Evolutionary conservation across 2,797 vertebrate genomes (phyloP), one percentile per base, ranked within the genome.

Genomic region (Poecilia velifera): DNA sequence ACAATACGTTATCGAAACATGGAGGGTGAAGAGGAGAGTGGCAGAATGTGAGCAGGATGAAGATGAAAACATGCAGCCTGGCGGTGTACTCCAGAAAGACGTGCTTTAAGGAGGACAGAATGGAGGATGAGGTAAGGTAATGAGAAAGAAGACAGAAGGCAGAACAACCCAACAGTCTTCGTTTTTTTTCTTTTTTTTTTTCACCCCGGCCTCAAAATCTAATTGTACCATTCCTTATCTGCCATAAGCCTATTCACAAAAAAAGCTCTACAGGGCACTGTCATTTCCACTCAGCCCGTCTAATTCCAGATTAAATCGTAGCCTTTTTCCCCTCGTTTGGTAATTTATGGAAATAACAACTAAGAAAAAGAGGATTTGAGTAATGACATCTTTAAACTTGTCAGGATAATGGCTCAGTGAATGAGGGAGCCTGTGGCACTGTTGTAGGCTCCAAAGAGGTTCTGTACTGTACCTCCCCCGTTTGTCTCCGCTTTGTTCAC

Each of bases 341-440:
- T 95, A 95, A 96, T 96, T 94, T 95, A 95, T 93, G 94, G 93
- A 94, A 95, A 95, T 95, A 94, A 95, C 92, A 95, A 95, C 91
- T 88, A 87, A 94, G 93, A 94, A 94, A 93, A 94, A 93, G 94
- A 91, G 93, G 95, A 96, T 95, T 96, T 95, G 91, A 94, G 94
- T 95, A 96, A 96, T 96, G 95, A 95, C 94, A 95, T 95, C 88
- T 94, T 94, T 95, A 93, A 95, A 93, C 86, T 91, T 90, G 92
- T 93, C 92, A 87, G 89, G 91, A 94, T 95, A 94, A 94, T 94
- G 89, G 91, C 87, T 88, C 82, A 12, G 83, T 89, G 90, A 91
- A 91, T 85, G 91, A 83, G 79, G 83, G 77, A 91, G 92, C 93
- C 92, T 59, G 86, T 87, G 91, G 92, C 92, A 91, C 86, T 55